Base-by-base conservation (phyloP, 2,888 invertebrate genomes). In the Zele albiditarsus region DNA sequence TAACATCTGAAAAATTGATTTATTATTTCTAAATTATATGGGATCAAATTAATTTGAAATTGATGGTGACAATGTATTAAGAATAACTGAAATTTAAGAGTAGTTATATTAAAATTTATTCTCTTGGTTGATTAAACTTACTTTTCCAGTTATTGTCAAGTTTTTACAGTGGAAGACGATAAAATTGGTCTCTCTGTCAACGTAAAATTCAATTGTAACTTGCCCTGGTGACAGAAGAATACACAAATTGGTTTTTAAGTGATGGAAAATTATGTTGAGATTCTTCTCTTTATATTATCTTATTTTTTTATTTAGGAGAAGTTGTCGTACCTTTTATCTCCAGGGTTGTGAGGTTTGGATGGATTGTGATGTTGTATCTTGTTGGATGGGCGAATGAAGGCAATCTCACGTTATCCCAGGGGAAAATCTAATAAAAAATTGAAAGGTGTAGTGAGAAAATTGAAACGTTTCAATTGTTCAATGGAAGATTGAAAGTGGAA, bases 281-380 rank as follows among this genome's bases (percentile, higher is more conserved):
- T 31, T 31, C 6, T 31, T 31, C n/a, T n/a, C n/a, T n/a, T n/a
- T n/a, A n/a, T n/a, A n/a, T n/a, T n/a, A n/a, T n/a, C 4, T 23
- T 20, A 16, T 70, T 49, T 20, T 69, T 27, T 66, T 27, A 20
- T 46, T 70, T 20, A 8, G n/a, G n/a, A n/a, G n/a, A n/a, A n/a
- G 1, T 71, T 57, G 28, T 70, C 28, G 86, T 90, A 94, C 98
- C 98, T 92, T 94, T 94, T 70, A 98, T 94, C 89, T 95, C 95
- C 71, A 96, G 93, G 23, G 96, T 96, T 63, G 97, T 96, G 73
- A 98, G 91, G 89, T 98, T 97, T 10, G 98, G 97, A 90, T 98
- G 97, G 82, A 98, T 93, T 90, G 95, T 96, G 74, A 98, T 92
- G 86, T 94, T 95, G 88, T 98, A 98, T 81, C 95, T 93, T 82